A percentile compares a stretch with the other conserved stretches of the same genome.
Evolutionary conservation across 2,113 vertebrate genomes (phyloP).

Genomic region (Corydoras sp.): DNA sequence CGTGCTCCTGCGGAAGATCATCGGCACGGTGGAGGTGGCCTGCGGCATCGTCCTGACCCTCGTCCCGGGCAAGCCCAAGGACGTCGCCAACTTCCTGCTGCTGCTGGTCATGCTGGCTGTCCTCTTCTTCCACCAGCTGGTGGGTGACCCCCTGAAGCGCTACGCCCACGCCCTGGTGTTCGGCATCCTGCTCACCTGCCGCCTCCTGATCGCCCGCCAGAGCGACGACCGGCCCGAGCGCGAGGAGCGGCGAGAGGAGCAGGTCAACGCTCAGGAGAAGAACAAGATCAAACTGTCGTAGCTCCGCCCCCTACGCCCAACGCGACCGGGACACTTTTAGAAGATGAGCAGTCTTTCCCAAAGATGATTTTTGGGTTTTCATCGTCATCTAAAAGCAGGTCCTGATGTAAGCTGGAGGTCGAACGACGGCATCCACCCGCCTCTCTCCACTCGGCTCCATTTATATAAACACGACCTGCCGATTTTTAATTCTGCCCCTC

Average conservation of each 20-base stretch:
- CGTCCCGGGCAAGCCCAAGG: constrained; percentile 89
- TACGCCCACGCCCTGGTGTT: constrained; percentile 95
- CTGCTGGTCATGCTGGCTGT: constrained; percentile 90
- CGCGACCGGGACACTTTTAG: too few relatives aligned
- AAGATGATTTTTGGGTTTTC: too few relatives aligned
- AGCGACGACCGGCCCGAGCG: constrained; percentile 79
- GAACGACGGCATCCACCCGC: too few relatives aligned
- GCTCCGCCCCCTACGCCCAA: constrained; percentile 22
- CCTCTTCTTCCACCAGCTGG: constrained; percentile 95
- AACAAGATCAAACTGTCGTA: constrained; percentile 96
- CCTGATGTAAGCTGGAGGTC: too few relatives aligned
- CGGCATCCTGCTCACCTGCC: constrained; percentile 94
- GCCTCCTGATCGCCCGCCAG: constrained; percentile 89
- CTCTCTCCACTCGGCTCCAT: too few relatives aligned
- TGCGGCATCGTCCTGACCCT: constrained; percentile 92
- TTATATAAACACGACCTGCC: too few relatives aligned
- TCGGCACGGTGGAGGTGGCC: constrained; percentile 87
- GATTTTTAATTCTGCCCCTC: too few relatives aligned
- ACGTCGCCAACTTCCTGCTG: constrained; percentile 93
- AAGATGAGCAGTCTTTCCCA: too few relatives aligned
- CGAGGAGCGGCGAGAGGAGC: constrained; percentile 76
- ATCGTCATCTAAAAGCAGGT: too few relatives aligned
- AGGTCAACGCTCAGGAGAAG: constrained; percentile 75
- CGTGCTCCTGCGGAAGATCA: constrained; percentile 91
- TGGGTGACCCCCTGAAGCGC: constrained; percentile 93